Conservation (phyloP, 1,140 invertebrate species). For the Dendroctonus ponderosae region DNA sequence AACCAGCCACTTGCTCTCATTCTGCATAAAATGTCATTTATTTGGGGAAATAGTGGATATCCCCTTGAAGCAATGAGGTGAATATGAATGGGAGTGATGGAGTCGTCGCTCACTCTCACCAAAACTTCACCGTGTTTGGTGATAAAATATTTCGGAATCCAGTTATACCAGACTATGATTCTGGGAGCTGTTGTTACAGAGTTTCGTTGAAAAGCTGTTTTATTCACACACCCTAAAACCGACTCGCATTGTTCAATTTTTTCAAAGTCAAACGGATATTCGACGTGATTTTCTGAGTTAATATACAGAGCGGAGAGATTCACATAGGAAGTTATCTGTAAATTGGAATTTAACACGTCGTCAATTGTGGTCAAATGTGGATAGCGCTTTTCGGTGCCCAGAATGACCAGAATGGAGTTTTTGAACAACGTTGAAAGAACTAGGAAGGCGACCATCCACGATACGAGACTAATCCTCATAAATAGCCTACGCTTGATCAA, state of each 20-base stretch:
- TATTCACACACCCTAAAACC: constrained; percentile 14
- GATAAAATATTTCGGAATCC: constrained; percentile 22
- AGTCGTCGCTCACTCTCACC: constrained; percentile 5
- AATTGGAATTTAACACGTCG: background rate
- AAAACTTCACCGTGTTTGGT: constrained; percentile 13
- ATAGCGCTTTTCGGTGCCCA: constrained; percentile 1
- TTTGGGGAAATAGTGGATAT: constrained; percentile 14
- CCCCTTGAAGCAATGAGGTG: constrained; percentile 11
- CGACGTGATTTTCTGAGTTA: background rate
- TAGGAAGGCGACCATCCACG: constrained; percentile 17
- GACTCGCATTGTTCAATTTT: constrained; percentile 10
- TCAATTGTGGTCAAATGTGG: background rate
- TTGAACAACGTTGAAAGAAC: constrained; percentile 17
- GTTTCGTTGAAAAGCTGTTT: constrained; percentile 17
- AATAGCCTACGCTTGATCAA: background rate
- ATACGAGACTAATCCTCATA: constrained; percentile 2
- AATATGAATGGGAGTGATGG: constrained; percentile 7
- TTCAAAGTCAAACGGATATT: constrained; percentile 8
- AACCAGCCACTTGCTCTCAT: constrained; percentile 13
- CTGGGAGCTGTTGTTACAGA: constrained; percentile 1
- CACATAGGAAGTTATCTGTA: constrained; percentile 12
- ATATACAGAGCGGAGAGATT: constrained; percentile 11
- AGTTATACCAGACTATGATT: constrained; percentile 15
- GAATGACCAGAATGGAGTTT: constrained; percentile 19
- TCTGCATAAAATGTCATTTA: constrained; percentile 11